Percentiles rank a stretch among this genome's conserved stretches.
phyloP scores from a whole-genome alignment of 1,140 invertebrate species.

The Saccostrea glomerata region DNA sequence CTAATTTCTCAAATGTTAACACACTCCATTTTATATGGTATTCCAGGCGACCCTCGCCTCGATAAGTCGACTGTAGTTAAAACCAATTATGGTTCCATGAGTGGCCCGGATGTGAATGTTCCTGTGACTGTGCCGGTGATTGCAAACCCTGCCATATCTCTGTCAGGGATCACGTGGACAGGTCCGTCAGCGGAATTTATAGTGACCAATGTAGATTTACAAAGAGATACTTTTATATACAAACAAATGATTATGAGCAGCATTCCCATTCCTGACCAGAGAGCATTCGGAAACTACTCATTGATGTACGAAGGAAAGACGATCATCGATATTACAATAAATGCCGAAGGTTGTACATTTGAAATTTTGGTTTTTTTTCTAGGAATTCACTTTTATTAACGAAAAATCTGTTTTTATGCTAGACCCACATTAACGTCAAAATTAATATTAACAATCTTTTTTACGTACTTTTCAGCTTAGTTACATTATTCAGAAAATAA shows the following conservation, averaged over 20 bases:
- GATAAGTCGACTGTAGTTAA: background rate
- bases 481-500: too few species aligned
- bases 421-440: too few species aligned
- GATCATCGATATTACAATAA: background rate
- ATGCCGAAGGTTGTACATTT: background rate
- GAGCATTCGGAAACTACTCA: background rate
- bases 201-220: too few species aligned
- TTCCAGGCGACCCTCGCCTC: background rate
- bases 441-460: too few species aligned
- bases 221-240: background rate
- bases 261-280: background rate
- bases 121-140: background rate
- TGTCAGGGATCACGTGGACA: background rate
- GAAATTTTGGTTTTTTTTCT: too few species aligned
- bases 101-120: background rate
- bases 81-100: background rate
- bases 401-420: too few species aligned
- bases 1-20: too few species aligned
- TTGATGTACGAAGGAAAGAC: background rate
- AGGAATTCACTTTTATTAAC: too few species aligned
- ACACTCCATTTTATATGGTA: too few species aligned
- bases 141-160: background rate
- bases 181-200: background rate
- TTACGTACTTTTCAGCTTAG: too few species aligned
- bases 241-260: background rate